These are phyloP conservation scores for Euphonia xanthogaster DNA, from an alignment of 2,797 vertebrate species.

Conservation along the genomic window DNA sequence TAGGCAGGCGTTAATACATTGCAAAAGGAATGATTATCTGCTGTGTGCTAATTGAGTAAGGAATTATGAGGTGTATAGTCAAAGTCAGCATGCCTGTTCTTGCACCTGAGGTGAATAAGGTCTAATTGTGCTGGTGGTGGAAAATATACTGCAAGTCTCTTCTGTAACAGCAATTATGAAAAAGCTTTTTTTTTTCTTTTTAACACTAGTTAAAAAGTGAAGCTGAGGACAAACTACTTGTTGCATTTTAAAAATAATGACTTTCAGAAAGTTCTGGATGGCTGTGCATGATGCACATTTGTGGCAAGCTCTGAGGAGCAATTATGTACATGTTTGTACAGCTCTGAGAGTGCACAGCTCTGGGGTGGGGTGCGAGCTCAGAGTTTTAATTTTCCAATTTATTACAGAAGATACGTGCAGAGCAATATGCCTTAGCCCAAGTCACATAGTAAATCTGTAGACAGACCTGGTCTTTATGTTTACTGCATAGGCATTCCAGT, in stretches of 20 bases:
- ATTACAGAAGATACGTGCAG: neutral
- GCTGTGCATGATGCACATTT: neutral
- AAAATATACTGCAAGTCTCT: neutral
- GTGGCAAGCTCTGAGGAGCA: neutral
- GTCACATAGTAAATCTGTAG: neutral
- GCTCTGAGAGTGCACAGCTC: neutral
- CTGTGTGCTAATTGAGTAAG: neutral
- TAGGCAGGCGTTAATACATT: neutral
- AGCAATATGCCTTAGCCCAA: neutral
- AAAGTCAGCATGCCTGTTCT: neutral
- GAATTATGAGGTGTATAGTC: neutral
- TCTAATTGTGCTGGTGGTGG: neutral
- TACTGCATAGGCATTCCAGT: neutral
- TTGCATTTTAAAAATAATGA: neutral
- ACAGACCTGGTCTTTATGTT: neutral
- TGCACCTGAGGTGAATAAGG: neutral
- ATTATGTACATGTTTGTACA: neutral
- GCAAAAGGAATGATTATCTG: conserved; percentile 8
- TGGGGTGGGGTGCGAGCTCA: neutral
- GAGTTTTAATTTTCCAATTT: neutral
- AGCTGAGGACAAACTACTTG: neutral
- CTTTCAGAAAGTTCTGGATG: neutral
- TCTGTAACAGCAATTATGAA: neutral
- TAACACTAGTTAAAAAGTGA: neutral
- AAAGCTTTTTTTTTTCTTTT: neutral